phyloP scores from a whole-genome alignment of 92 coral and sea anemone species.

The Micromussa lordhowensis region DNA sequence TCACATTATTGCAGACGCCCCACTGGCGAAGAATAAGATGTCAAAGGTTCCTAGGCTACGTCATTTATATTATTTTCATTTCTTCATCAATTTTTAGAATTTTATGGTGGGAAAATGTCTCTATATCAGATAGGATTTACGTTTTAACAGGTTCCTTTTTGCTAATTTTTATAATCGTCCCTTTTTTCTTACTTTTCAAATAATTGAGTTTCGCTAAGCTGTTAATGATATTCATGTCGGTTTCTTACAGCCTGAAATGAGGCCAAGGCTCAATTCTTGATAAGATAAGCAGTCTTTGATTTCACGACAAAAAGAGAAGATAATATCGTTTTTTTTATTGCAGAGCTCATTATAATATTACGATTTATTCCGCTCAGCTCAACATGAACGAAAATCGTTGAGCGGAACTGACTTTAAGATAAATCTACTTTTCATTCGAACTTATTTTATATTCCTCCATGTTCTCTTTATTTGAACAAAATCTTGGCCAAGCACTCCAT shows the following conservation, averaged over 20 bases:
- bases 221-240: background rate
- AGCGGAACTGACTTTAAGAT: background rate
- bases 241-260: background rate
- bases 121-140: background rate
- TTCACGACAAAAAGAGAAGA: background rate
- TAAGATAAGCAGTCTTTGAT: background rate
- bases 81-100: background rate
- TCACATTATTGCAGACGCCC: conserved; percentile 17
- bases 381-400: background rate
- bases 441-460: background rate
- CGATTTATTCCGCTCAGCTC: conserved; percentile 4
- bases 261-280: background rate
- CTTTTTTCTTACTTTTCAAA: background rate
- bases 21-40: background rate
- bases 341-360: background rate
- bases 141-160: background rate
- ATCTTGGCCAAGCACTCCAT: background rate
- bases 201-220: background rate
- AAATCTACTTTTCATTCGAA: background rate
- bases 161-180: background rate
- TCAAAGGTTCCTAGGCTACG: background rate
- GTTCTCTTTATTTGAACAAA: background rate
- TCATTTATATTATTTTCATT: background rate
- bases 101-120: background rate
- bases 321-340: background rate